Evolutionary conservation across 2,888 invertebrate species (phyloP).

Genomic region (Cheilosia impressa): DNA sequence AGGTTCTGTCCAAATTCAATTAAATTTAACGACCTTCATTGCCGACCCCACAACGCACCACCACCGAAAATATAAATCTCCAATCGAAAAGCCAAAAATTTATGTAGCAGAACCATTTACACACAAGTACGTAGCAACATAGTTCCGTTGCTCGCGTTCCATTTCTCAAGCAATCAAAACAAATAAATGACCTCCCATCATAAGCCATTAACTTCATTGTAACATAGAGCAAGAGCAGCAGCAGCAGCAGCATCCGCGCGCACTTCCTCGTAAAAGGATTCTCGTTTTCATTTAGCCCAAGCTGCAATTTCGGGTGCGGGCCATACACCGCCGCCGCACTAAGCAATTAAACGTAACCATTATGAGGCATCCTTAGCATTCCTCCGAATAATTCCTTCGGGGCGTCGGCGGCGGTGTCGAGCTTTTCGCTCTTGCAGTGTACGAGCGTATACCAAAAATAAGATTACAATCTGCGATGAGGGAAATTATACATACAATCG

Average conservation of each 20-base stretch:
- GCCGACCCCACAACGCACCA: background rate
- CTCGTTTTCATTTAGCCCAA: background rate
- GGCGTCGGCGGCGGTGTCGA: background rate
- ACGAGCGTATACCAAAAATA: background rate
- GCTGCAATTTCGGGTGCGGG: constrained; percentile 53
- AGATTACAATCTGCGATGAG: constrained; percentile 55
- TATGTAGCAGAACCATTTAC: constrained; percentile 50
- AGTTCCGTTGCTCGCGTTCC: constrained; percentile 41
- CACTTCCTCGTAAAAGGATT: constrained; percentile 31
- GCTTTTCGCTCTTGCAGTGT: too few relatives aligned
- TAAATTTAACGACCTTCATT: constrained; percentile 38
- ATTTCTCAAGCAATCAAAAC: constrained; percentile 66
- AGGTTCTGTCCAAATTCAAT: constrained; percentile 29
- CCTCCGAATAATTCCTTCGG: constrained; percentile 50
- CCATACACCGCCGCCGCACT: constrained; percentile 37
- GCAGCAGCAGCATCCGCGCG: constrained; percentile 25
- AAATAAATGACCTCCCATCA: constrained; percentile 71
- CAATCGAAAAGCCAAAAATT: constrained; percentile 64
- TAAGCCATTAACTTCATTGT: constrained; percentile 73
- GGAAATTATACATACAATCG: constrained; percentile 38
- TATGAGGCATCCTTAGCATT: constrained; percentile 67
- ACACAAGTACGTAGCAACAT: constrained; percentile 36
- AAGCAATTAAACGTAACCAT: constrained; percentile 70
- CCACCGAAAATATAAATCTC: constrained; percentile 42
- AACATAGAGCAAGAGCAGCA: background rate